Base-by-base conservation (phyloP, 2,113 vertebrate genomes). In the Plecotus auritus region DNA sequence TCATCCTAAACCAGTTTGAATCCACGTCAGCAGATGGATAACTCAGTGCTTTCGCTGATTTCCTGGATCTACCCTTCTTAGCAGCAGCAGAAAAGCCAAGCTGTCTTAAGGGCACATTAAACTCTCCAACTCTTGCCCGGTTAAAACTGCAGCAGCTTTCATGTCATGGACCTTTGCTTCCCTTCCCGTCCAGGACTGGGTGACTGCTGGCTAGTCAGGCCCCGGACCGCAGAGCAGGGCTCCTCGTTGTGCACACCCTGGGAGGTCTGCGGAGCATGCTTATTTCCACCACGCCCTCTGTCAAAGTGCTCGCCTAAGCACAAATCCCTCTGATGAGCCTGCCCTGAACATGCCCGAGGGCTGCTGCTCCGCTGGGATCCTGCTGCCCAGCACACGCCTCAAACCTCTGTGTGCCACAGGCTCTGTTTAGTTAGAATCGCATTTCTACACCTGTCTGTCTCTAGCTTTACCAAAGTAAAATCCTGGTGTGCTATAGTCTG, bases 241-340 rank as follows among this genome's bases (percentile, higher is more conserved):
- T 23, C n/a, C 54, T 69, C 2, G 1, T 17, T 5, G 1, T 20
- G 16, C 45, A 32, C 32, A 16, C 13, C 18, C 23, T 18, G 7
- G 20, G 37, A 28, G 26, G 32, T 35, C 32, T 2, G 4, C 22
- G 23, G 8, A 23, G 13, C 9, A 0, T 8, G 6, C 20, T n/a
- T 61, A 28, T 49, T 73, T 56, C 12, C 6, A 40, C 20, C 22
- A 32, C 4, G 5, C 37, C 9, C 56, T 64, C 37, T 18, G 22
- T 1, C 26, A 12, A 72, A 26, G 47, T 1, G 28, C 30, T 59
- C 9, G 56, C 22, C 4, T 45, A 10, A 40, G 30, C 40, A 13
- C 2, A 7, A 9, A 1, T 23, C 4, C 47, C 8, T 77, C 17
- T 54, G 51, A 66, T 14, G 54, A 32, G 4, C 5, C 32, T 32